These are phyloP conservation scores for Mus pahari DNA, from an alignment of 2,113 vertebrate genomes.

Conservation along the genomic window DNA sequence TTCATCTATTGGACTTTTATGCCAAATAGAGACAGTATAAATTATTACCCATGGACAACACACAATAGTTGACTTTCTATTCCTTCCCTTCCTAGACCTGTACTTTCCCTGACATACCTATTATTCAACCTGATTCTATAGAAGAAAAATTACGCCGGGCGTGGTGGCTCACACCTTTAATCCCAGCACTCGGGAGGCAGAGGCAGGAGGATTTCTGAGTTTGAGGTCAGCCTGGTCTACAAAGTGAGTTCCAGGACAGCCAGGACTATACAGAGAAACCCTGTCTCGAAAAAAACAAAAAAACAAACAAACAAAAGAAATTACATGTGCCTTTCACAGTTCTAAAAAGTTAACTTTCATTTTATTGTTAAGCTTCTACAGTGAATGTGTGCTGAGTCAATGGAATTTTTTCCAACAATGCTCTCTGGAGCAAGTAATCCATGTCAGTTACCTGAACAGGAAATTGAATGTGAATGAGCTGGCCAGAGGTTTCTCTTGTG, in stretches of 20 bases:
- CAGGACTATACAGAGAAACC: too few relatives aligned
- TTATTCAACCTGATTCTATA: neutral
- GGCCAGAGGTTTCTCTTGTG: slow-evolving; percentile 4
- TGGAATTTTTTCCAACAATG: slow-evolving; percentile 36
- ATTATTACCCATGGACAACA: neutral
- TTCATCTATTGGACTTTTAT: neutral
- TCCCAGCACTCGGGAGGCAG: too few relatives aligned
- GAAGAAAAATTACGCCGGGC: too few relatives aligned
- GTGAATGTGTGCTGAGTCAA: slow-evolving; percentile 34
- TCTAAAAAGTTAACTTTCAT: slow-evolving; percentile 50
- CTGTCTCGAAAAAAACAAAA: too few relatives aligned
- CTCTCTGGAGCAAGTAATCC: slow-evolving; percentile 32
- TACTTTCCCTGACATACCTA: neutral
- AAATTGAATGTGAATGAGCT: slow-evolving; percentile 49
- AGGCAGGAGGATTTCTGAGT: too few relatives aligned
- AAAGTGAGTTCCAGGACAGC: too few relatives aligned
- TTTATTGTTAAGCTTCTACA: slow-evolving; percentile 56
- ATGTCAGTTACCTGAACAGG: slow-evolving; percentile 52
- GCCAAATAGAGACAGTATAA: neutral
- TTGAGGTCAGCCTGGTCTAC: too few relatives aligned
- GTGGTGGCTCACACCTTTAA: too few relatives aligned
- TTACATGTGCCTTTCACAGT: slow-evolving; percentile 20
- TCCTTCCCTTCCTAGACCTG: neutral
- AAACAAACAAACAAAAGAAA: too few relatives aligned
- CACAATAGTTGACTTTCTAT: neutral